Conservation (phyloP, 2,888 invertebrate species). For the Brachylomia viminalis region DNA sequence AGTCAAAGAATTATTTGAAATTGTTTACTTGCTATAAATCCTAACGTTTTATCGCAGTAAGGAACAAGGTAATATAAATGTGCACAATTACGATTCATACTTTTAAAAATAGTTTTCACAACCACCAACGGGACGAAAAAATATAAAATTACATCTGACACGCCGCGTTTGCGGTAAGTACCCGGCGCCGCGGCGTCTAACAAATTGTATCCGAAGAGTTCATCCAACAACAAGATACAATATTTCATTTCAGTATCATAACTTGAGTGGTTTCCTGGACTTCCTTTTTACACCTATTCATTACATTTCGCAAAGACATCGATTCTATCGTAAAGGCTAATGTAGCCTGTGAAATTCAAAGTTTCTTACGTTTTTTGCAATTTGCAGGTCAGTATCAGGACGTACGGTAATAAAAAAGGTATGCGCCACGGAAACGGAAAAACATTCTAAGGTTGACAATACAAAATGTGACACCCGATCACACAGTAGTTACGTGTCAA, state of each 20-base stretch:
- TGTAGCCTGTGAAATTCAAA: too few relatives aligned
- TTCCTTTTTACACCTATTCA: not conserved
- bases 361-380: not conserved
- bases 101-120: constrained; percentile 3
- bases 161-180: not conserved
- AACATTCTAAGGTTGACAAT: constrained; percentile 13
- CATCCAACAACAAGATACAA: constrained; percentile 8
- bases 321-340: not conserved
- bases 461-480: not conserved
- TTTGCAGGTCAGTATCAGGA: not conserved
- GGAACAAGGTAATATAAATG: not conserved
- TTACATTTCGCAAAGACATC: not conserved
- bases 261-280: not conserved
- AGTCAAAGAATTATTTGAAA: constrained; percentile 2
- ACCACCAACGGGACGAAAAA: not conserved
- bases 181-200: constrained; percentile 8
- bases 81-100: constrained; percentile 16
- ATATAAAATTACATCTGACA: constrained; percentile 6
- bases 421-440: not conserved
- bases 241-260: constrained; percentile 25
- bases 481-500: not conserved
- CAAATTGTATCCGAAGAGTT: constrained; percentile 13
- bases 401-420: not conserved
- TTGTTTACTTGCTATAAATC: not conserved
- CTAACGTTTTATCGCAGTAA: not conserved